Evolutionary conservation across 2,888 invertebrate genomes (phyloP).

Genomic region (Autographa gamma): DNA sequence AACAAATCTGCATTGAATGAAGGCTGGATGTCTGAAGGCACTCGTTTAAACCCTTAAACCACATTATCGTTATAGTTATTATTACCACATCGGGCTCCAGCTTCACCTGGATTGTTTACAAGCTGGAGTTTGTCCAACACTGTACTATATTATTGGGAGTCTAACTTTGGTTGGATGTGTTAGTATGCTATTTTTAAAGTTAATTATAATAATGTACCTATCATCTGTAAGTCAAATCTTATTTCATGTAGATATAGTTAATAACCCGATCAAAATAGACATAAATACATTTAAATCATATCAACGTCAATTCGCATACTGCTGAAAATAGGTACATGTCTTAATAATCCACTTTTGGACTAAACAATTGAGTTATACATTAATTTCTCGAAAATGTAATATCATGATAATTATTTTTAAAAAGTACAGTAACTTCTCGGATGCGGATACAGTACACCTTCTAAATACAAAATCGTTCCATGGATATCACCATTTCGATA

Average conservation of each 20-base stretch:
- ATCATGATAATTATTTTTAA: no score
- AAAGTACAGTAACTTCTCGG: no score
- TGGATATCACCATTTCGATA: no score
- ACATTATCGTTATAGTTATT: conserved; percentile 71
- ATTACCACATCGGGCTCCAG: conserved; percentile 60
- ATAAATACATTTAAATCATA: background rate
- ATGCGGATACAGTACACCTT: no score
- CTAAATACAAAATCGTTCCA: no score
- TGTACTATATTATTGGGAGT: conserved; percentile 71
- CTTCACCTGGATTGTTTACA: conserved; percentile 30
- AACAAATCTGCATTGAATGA: conserved; percentile 83
- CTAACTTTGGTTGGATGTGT: conserved; percentile 77
- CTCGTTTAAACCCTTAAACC: conserved; percentile 85
- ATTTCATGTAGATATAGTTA: conserved; percentile 65
- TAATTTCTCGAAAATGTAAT: no score
- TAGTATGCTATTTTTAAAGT: conserved; percentile 59
- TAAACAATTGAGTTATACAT: no score
- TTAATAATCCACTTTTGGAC: background rate
- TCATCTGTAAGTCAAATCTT: conserved; percentile 72
- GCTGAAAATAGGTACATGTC: background rate
- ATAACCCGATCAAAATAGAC: background rate
- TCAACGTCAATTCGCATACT: background rate
- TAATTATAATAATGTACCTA: conserved; percentile 72
- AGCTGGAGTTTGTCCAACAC: conserved; percentile 60
- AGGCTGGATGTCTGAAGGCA: conserved; percentile 88